These are phyloP conservation scores for Drosophila bocki DNA, from an alignment of 1,140 invertebrate genomes.

Conservation along the genomic window DNA sequence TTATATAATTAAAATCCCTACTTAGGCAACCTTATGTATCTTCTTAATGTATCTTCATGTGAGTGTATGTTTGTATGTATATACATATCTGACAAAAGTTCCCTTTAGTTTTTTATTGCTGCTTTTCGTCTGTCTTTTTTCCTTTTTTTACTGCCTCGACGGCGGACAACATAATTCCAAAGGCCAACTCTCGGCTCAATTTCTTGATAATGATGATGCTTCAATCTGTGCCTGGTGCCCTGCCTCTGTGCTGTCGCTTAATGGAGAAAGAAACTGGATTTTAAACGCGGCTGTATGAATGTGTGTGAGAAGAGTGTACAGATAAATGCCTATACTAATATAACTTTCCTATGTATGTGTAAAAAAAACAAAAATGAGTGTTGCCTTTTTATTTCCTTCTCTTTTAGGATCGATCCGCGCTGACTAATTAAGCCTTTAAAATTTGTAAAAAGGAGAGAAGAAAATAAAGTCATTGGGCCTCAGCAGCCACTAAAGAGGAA, in stretches of 20 bases:
- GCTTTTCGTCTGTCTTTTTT: slow-evolving; percentile 5
- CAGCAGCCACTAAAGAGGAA: slow-evolving; percentile 18
- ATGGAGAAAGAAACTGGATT: slow-evolving; percentile 59
- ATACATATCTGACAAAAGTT: slow-evolving; percentile 12
- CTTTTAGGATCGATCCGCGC: slow-evolving; percentile 54
- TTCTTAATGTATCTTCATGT: not conserved
- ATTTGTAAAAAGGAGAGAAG: slow-evolving; percentile 39
- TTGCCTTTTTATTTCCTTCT: slow-evolving; percentile 20
- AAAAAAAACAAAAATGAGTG: slow-evolving; percentile 14
- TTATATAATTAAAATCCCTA: not conserved
- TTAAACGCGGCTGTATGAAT: slow-evolving; percentile 8
- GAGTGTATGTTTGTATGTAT: not conserved
- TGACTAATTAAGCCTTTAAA: slow-evolving; percentile 79
- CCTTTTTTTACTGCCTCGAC: slow-evolving; percentile 28
- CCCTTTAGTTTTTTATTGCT: slow-evolving; percentile 14
- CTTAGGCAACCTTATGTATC: not conserved
- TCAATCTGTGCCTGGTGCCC: slow-evolving; percentile 44
- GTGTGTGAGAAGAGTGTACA: slow-evolving; percentile 1
- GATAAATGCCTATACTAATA: not conserved
- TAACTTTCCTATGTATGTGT: slow-evolving; percentile 1
- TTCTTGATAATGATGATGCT: slow-evolving; percentile 60
- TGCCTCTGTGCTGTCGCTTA: slow-evolving; percentile 32
- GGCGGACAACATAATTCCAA: slow-evolving; percentile 43
- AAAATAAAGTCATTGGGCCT: slow-evolving; percentile 75
- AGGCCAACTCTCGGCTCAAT: slow-evolving; percentile 44